Conservation (phyloP, 2,888 invertebrate genomes). For the Catocala nupta region DNA sequence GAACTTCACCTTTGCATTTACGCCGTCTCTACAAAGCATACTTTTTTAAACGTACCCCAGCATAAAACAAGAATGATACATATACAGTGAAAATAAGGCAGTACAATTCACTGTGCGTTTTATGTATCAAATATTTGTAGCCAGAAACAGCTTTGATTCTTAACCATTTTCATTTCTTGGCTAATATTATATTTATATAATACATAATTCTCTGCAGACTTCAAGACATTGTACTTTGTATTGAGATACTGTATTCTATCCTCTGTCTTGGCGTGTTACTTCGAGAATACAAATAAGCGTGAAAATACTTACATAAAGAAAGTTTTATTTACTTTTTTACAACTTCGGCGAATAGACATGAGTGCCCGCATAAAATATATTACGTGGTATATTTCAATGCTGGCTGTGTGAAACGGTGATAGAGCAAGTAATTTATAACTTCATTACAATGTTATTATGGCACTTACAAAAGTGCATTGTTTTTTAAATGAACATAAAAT, state of each 20-base stretch:
- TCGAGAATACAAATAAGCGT: constrained; percentile 46
- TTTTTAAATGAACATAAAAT: too few relatives aligned
- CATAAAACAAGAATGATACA: too few relatives aligned
- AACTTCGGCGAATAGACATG: constrained; percentile 29
- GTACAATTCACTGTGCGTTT: too few relatives aligned
- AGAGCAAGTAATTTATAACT: constrained; percentile 1
- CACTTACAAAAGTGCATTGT: too few relatives aligned
- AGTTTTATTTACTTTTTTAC: constrained; percentile 48
- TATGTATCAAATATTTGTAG: too few relatives aligned
- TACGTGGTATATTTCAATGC: constrained; percentile 28
- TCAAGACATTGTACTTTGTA: constrained; percentile 10
- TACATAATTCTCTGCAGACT: constrained; percentile 2
- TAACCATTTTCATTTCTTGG: too few relatives aligned
- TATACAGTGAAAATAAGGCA: too few relatives aligned
- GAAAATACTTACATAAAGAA: constrained; percentile 37
- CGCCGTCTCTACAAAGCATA: too few relatives aligned
- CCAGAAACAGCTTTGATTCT: too few relatives aligned
- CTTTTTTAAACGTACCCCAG: too few relatives aligned
- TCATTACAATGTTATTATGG: neutral
- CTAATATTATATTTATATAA: constrained; percentile 8
- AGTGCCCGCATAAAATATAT: constrained; percentile 34
- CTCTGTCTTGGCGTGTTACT: constrained; percentile 22
- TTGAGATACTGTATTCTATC: constrained; percentile 12
- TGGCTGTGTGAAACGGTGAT: constrained; percentile 4
- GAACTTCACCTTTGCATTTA: too few relatives aligned